A percentile compares a stretch with the other conserved stretches of the same genome.
Evolutionary conservation across 2,797 vertebrate species (phyloP).

Genomic region (Brotula barbata): DNA sequence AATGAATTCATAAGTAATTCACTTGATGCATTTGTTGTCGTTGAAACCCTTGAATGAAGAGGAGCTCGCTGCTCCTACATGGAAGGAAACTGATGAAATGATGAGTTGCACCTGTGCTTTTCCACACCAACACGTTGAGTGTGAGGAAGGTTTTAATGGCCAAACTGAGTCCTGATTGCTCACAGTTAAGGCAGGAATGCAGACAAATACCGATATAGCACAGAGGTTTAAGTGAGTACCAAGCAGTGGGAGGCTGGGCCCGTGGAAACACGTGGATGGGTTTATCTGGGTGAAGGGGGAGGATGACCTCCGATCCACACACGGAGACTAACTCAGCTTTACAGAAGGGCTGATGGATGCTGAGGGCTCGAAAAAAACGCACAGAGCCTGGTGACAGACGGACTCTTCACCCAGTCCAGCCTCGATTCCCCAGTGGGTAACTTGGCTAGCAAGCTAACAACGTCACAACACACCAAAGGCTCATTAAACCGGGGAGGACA

Average conservation of each 20-base stretch:
- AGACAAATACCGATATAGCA: slow-evolving; percentile 31
- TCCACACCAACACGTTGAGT: too few relatives aligned
- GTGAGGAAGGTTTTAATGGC: too few relatives aligned
- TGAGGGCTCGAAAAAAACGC: too few relatives aligned
- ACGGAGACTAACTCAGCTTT: slow-evolving; percentile 6
- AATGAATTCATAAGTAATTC: too few relatives aligned
- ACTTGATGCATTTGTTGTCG: too few relatives aligned
- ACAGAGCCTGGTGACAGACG: too few relatives aligned
- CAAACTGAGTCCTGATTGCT: slow-evolving; percentile 13
- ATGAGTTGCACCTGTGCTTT: too few relatives aligned
- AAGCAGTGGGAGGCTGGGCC: slow-evolving; percentile 42
- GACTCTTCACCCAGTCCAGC: too few relatives aligned
- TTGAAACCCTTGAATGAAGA: too few relatives aligned
- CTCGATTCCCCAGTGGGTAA: slow-evolving; percentile 51
- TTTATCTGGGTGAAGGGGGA: slow-evolving; percentile 61
- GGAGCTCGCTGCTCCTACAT: too few relatives aligned
- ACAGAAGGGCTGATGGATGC: slow-evolving; percentile 10
- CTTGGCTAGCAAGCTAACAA: slow-evolving; percentile 59
- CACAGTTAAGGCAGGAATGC: slow-evolving; percentile 51
- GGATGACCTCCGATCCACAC: slow-evolving; percentile 24
- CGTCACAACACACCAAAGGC: slow-evolving; percentile 35
- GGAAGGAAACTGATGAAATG: too few relatives aligned
- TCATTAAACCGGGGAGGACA: slow-evolving; percentile 28
- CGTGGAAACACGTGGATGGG: slow-evolving; percentile 64
- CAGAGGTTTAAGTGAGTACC: slow-evolving; percentile 54